Conservation (phyloP, 2,888 invertebrate species). For the Pogonocherus hispidulus region DNA sequence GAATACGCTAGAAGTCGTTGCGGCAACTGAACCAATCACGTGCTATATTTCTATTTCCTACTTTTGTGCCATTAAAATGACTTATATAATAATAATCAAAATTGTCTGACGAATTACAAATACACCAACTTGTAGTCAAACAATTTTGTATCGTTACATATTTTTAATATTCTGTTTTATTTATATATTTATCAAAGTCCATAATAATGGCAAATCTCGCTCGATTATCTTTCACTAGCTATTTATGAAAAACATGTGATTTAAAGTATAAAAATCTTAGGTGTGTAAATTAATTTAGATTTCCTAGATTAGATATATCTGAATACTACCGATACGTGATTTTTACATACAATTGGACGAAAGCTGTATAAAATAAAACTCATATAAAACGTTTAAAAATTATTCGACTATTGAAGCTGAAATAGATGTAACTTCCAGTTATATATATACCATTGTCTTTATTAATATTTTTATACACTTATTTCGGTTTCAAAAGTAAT, state of each 20-base stretch:
- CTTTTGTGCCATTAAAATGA: slow-evolving; percentile 18
- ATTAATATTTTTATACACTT: no score
- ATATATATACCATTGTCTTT: no score
- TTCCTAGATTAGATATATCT: slow-evolving; percentile 28
- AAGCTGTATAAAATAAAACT: slow-evolving; percentile 21
- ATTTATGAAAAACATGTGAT: slow-evolving; percentile 53
- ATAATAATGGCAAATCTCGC: slow-evolving; percentile 50
- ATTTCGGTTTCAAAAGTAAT: no score
- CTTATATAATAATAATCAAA: slow-evolving; percentile 9
- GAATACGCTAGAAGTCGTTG: no score
- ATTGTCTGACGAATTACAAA: not conserved
- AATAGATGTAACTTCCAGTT: not conserved
- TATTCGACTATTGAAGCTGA: slow-evolving; percentile 1
- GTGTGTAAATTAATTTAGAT: slow-evolving; percentile 28
- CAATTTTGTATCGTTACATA: slow-evolving; percentile 6
- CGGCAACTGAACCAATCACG: no score
- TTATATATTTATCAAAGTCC: slow-evolving; percentile 32
- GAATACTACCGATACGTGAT: slow-evolving; percentile 27
- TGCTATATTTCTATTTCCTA: slow-evolving; percentile 5
- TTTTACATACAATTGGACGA: slow-evolving; percentile 23
- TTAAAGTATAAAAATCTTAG: slow-evolving; percentile 33
- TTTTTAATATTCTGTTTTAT: slow-evolving; percentile 19
- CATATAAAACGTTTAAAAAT: not conserved
- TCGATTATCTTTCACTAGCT: slow-evolving; percentile 58
- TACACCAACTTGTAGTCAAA: not conserved